Evolutionary conservation across 2,113 vertebrate genomes (phyloP), one percentile per base, ranked within the genome.

Genomic region (Platichthys stellatus): DNA sequence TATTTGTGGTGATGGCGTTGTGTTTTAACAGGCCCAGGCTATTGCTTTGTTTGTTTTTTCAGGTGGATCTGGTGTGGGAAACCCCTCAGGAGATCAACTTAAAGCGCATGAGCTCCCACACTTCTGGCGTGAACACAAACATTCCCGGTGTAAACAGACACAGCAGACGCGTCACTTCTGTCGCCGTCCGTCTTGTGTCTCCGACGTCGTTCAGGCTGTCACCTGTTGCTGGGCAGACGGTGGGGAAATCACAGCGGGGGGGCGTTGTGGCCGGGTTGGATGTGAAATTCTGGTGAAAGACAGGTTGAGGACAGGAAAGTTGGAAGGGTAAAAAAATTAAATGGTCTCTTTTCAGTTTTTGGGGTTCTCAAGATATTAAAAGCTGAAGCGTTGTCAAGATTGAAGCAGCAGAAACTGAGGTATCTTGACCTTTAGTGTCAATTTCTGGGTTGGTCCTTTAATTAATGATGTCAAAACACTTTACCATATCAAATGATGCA

Each of bases 41-140:
- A 35, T 78, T 74, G 69, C 31, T 74, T 28, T 78, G 71, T 89
- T 83, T 91, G 76, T 86, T 83, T 70, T 58, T 69, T 63, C 79
- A 83, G 78, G 69, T 86, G 80, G 28, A 11, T 24, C 18, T 5
- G 60, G 58, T 61, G 76, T 79, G 85, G 69, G 87, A 72, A 72
- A 76, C 80, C 63, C 72, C 0, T 14, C 28, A 17, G 82, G 86
- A 24, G 72, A 74, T 65, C 63, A 28, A 18, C 31, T 1, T 5
- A 2, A 21, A 63, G 54, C 21, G 7, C 14, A 40, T 78, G 51
- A 82, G 74, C 54, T 15, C 59, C 71, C 59, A 75, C 78, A 64
- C 62, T 5, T 21, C 58, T 26, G 0, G 49, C 4, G 66, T 53
- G 13, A 63, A 24, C 75, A 71, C 67, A 74, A 73, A 80, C 78